phyloP scores from a whole-genome alignment of 53 echinoderm and acorn worm genomes.

The Apostichopus leukothele region DNA sequence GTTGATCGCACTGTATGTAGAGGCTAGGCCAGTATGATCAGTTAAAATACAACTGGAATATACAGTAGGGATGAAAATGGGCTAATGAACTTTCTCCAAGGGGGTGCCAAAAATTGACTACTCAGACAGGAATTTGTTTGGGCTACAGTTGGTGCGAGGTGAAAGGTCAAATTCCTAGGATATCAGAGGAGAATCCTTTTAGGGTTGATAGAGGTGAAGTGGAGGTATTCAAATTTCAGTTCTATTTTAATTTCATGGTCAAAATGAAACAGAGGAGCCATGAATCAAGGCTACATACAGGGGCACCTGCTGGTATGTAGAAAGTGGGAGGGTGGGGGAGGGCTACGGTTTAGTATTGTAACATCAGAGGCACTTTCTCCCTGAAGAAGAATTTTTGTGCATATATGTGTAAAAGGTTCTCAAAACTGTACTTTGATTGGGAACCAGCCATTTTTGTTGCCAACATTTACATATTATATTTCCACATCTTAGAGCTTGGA shows the following conservation, averaged over 20 bases:
- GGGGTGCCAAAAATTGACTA: neutral
- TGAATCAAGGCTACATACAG: neutral
- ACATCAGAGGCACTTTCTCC: too few species aligned
- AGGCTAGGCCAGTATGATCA: too few species aligned
- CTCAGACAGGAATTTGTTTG: constrained; percentile 3
- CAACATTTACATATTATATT: too few species aligned
- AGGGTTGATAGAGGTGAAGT: neutral
- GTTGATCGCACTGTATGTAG: neutral
- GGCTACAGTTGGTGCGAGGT: neutral
- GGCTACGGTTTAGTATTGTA: too few species aligned
- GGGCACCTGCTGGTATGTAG: too few species aligned
- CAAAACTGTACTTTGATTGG: too few species aligned
- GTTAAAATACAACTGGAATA: neutral
- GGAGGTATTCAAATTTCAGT: too few species aligned
- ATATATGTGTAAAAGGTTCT: too few species aligned
- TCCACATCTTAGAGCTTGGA: too few species aligned
- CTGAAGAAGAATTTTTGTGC: too few species aligned
- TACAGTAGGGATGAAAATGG: neutral
- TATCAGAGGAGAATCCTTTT: constrained; percentile 30
- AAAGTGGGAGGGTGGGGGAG: too few species aligned
- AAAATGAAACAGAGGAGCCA: neutral
- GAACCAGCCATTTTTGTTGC: too few species aligned
- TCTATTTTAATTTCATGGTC: neutral
- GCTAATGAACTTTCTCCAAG: neutral
- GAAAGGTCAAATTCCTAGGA: constrained; percentile 35